phyloP scores from a whole-genome alignment of 2,888 invertebrate genomes.

The Pasiphila rectangulata region DNA sequence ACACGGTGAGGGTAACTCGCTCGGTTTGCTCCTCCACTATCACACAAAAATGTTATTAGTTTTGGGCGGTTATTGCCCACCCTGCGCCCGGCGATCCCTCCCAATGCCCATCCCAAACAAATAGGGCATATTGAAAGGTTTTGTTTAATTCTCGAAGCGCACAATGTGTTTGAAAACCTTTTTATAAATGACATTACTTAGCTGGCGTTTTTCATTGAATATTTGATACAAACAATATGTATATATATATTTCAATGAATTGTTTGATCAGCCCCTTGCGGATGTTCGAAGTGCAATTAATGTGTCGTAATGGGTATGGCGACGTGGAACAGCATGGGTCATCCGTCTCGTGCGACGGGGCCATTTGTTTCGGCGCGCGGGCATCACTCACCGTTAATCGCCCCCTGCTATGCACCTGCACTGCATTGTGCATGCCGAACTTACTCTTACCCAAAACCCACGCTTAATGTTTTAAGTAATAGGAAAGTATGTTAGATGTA shows the following conservation, averaged over 20 bases:
- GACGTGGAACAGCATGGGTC: constrained; percentile 42
- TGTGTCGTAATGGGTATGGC: constrained; percentile 51
- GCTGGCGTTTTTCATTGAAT: background rate
- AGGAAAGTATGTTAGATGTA: no score
- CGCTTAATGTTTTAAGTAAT: background rate
- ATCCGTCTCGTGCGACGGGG: constrained; percentile 64
- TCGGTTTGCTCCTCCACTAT: constrained; percentile 67
- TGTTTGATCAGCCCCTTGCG: constrained; percentile 14
- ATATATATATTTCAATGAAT: constrained; percentile 5
- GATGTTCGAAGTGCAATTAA: constrained; percentile 63
- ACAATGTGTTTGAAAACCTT: constrained; percentile 11
- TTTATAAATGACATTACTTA: constrained; percentile 7
- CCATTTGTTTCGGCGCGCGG: constrained; percentile 63
- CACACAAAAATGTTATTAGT: constrained; percentile 79
- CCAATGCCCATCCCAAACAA: constrained; percentile 55
- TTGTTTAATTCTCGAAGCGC: constrained; percentile 45
- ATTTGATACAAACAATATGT: constrained; percentile 2
- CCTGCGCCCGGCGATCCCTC: constrained; percentile 57
- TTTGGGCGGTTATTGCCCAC: constrained; percentile 75
- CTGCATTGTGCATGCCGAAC: constrained; percentile 27
- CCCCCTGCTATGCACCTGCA: constrained; percentile 60
- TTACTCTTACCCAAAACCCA: background rate
- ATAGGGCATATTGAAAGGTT: constrained; percentile 60
- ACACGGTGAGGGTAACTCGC: constrained; percentile 59
- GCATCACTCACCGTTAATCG: constrained; percentile 70